These are phyloP conservation scores for Athene cunicularia DNA, from an alignment of 2,113 vertebrate species.

Conservation along the genomic window DNA sequence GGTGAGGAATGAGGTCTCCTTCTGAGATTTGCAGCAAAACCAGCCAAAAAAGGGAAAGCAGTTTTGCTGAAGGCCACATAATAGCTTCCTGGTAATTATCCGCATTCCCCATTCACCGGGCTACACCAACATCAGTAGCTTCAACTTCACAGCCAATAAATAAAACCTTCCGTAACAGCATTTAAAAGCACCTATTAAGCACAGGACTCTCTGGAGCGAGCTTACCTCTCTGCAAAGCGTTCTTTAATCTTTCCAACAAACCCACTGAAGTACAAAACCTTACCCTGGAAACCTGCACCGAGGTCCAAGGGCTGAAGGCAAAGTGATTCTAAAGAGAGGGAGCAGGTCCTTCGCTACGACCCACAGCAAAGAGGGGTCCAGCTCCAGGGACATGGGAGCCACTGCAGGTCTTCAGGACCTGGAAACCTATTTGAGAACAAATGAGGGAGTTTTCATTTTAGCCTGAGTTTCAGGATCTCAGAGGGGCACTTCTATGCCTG, in stretches of 20 bases:
- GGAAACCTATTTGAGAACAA: neutral
- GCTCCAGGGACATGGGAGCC: neutral
- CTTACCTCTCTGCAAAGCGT: neutral
- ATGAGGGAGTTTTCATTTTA: rapidly evolving
- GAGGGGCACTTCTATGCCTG: neutral
- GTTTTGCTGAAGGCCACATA: neutral
- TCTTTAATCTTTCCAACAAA: neutral
- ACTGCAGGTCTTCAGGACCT: neutral
- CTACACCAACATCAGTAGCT: neutral
- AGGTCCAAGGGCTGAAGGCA: neutral
- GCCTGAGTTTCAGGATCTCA: neutral
- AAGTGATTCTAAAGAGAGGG: neutral
- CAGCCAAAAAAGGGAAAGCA: neutral
- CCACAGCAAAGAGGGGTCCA: neutral
- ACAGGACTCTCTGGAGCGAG: rapidly evolving
- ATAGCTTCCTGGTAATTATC: neutral
- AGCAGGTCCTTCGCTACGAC: neutral
- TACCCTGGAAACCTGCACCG: neutral
- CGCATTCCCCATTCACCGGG: neutral
- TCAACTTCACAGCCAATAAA: neutral
- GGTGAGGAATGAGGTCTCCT: neutral
- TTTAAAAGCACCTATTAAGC: neutral
- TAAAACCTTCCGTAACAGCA: neutral
- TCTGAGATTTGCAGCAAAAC: neutral
- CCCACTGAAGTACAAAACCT: neutral